Base-by-base conservation (phyloP, 2,888 invertebrate genomes). In the Mycalesis mineus region DNA sequence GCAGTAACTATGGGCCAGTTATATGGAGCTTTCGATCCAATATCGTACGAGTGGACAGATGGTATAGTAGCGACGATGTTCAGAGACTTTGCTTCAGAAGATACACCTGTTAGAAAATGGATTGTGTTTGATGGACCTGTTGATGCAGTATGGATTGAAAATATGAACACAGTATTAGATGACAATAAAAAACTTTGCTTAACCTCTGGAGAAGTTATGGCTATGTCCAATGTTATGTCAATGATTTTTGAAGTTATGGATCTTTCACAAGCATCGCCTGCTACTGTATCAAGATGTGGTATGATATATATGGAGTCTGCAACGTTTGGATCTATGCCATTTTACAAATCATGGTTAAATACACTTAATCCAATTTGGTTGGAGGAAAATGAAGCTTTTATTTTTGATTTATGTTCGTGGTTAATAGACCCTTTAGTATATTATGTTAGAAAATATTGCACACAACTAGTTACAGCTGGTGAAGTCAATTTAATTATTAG, bases 81-180 rank as follows among this genome's bases (percentile, higher is more conserved):
- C 83, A 86, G 97, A 71, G 91, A 92, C 73, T 94, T 94, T 84
- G 95, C 95, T 8, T 92, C 92, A 51, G 94, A 95, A 14, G 93
- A 94, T 31, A 92, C 93, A 0, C 91, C 93, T 0, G 93, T 95
- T 67, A 91, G 94, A 61, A 97, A 97, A 83, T 98, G 97, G 97
- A 92, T 98, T 42, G 94, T 98, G 53, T 97, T 98, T 78, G 96
- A 97, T 78, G 97, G 97, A 0, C 96, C 96, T 0, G 95, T 97
- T 2, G 96, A 97, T 80, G 95, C 96, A 2, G 94, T 95, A 4
- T 97, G 97, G 97, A 95, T 96, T 67, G 96, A 97, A 88, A 96
- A 96, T 78, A 94, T 97, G 92, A 96, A 96, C 75, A 96, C 96
- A 0, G 96, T 95, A 4, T 84, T 97, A 65, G 97, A 97, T 78